A percentile compares a stretch with the other conserved stretches of the same genome.
These are phyloP conservation scores for Drosophila dives DNA, from an alignment of 2,888 invertebrate species.

Conservation along the genomic window DNA sequence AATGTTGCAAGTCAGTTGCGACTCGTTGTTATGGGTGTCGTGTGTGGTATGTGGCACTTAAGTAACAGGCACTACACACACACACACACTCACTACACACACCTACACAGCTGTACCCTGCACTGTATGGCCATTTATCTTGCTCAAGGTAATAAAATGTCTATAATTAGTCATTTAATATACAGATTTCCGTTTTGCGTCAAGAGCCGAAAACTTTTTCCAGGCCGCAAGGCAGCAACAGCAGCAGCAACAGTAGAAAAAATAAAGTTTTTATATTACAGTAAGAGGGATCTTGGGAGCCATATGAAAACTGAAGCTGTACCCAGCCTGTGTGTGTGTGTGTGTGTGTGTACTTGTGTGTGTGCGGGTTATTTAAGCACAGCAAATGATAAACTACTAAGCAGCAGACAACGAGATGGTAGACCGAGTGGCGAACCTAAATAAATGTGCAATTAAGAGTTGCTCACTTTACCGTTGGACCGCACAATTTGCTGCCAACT, in stretches of 20 bases:
- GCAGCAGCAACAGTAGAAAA: constrained; percentile 20
- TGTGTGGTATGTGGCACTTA: constrained; percentile 48
- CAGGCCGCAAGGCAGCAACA: constrained; percentile 32
- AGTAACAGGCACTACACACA: constrained; percentile 49
- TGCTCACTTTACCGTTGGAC: constrained; percentile 79
- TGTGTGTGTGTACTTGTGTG: constrained; percentile 1
- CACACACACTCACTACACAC: not conserved
- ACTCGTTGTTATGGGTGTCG: constrained; percentile 50
- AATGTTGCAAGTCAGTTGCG: constrained; percentile 62
- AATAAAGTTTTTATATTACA: constrained; percentile 65
- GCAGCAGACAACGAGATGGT: constrained; percentile 60
- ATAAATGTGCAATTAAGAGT: constrained; percentile 84
- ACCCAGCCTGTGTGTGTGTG: not conserved
- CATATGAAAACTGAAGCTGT: constrained; percentile 49
- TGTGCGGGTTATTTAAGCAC: constrained; percentile 75
- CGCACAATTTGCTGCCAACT: constrained; percentile 80
- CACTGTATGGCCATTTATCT: constrained; percentile 74
- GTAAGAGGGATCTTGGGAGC: constrained; percentile 17
- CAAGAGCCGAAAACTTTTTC: constrained; percentile 80
- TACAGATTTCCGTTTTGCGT: constrained; percentile 83
- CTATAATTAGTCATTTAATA: constrained; percentile 84
- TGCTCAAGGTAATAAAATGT: constrained; percentile 83
- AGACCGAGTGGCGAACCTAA: constrained; percentile 73
- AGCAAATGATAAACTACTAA: constrained; percentile 81
- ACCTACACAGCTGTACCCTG: constrained; percentile 12